Percentiles rank a stretch among this genome's conserved stretches.
These are phyloP conservation scores for Fratercula arctica DNA, from an alignment of 2,797 vertebrate species.

Conservation along the genomic window DNA sequence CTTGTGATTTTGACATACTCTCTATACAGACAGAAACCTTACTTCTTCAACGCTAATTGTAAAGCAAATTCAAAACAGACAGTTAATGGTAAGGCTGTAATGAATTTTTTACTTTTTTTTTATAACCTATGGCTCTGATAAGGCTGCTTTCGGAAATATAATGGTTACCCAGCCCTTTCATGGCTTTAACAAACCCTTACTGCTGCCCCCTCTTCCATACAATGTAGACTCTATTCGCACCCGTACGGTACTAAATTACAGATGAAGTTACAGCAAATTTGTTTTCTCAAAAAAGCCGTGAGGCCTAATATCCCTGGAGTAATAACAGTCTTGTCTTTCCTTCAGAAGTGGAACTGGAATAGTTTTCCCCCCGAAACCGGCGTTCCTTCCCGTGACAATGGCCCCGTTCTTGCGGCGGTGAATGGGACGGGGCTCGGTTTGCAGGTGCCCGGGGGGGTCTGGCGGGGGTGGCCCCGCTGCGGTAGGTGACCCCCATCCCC, in stretches of 20 bases:
- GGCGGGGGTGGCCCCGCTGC: background rate
- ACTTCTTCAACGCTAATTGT: conserved; percentile 68
- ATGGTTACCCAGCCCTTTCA: conserved; percentile 84
- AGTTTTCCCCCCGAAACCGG: conserved; percentile 84
- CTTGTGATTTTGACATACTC: background rate
- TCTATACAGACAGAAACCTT: conserved; percentile 20
- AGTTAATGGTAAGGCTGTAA: conserved; percentile 85
- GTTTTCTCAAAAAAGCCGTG: conserved; percentile 96
- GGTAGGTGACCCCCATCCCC: background rate
- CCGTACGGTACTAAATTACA: conserved; percentile 92
- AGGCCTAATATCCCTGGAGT: conserved; percentile 90
- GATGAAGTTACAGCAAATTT: conserved; percentile 99
- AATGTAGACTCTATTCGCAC: conserved; percentile 94
- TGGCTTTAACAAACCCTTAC: conserved; percentile 79
- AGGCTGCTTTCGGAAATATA: conserved; percentile 87
- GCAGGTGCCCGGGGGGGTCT: conserved; percentile 78
- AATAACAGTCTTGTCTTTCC: conserved; percentile 91
- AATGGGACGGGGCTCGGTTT: conserved; percentile 82
- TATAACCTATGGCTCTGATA: conserved; percentile 87
- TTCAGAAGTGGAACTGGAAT: conserved; percentile 76
- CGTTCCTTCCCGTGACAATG: conserved; percentile 84
- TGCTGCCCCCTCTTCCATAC: conserved; percentile 80
- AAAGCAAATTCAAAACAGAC: conserved; percentile 88
- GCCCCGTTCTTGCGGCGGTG: conserved; percentile 83
- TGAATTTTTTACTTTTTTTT: conserved; percentile 85